Evolutionary conservation across 2,888 invertebrate genomes (phyloP), one percentile per base, ranked within the genome.

Genomic region (Caenorhabditis sulstoni): DNA sequence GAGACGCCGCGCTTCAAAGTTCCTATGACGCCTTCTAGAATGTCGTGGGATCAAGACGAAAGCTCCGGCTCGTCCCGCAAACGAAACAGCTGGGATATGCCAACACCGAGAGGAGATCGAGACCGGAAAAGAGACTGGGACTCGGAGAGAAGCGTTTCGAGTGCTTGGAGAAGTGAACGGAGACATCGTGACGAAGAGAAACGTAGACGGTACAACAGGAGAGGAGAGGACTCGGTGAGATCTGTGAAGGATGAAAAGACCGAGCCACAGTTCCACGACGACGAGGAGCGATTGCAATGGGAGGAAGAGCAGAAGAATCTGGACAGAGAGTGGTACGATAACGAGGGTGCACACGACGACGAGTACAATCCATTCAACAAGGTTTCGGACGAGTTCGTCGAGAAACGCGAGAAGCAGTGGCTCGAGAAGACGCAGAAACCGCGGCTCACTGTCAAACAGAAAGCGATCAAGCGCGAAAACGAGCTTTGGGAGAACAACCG

Each of bases 401-500:
- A 94, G 75, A 95, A 95, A 87, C 96, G 96, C 83, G 97, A 98
- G 90, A 95, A 95, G 90, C 95, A 96, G 86, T 92, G 97, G 74
- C 96, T 96, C 89, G 95, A 95, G 88, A 86, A 87, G 62, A 85
- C 88, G 1, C 93, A 94, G 83, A 94, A 95, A 81, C 95, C 95
- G 88, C 73, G 87, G 61, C 94, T 99, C 91, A 96, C 97, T 0
- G 97, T 97, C 0, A 96, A 96, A 86, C 95, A 98, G 87, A 93
- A 97, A 75, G 97, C 98, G 92, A 97, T 97, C 87, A 96, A 97
- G 91, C 80, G 93, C 91, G 98, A 99, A 92, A 99, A 97, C 91
- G 98, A 98, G 90, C 92, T 96, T 85, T 99, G 99, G 99, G 99
- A 99, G 91, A 93, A 96, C 23, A 98, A 99, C 92, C 93, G 99